Evolutionary conservation across 2,113 vertebrate species (phyloP).

Genomic region (Chascanopsetta lugubris): DNA sequence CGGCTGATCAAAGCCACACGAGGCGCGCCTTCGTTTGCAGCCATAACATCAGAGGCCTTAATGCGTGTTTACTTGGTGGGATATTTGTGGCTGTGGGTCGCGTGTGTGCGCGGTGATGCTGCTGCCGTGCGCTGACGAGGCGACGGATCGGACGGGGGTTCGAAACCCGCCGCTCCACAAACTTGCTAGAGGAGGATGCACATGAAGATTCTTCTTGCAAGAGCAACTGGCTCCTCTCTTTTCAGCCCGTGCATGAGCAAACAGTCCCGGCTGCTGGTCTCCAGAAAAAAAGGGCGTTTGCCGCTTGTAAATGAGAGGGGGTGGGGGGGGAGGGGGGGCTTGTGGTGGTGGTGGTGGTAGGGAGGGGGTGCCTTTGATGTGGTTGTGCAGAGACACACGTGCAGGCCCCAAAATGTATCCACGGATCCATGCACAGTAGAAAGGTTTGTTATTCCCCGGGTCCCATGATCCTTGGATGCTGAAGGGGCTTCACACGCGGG

Average conservation of each 20-base stretch:
- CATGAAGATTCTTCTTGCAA: constrained; percentile 67
- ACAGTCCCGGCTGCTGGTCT: constrained; percentile 33
- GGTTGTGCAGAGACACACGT: constrained; percentile 24
- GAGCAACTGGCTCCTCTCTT: constrained; percentile 89
- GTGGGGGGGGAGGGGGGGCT: too few species aligned
- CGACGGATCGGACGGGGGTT: constrained; percentile 24
- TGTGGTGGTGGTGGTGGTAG: neutral
- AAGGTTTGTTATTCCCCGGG: neutral
- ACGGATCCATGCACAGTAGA: neutral
- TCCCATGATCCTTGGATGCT: neutral
- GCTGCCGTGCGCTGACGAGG: constrained; percentile 35
- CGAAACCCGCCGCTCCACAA: constrained; percentile 75
- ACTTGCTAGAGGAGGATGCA: constrained; percentile 76
- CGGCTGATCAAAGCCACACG: constrained; percentile 34
- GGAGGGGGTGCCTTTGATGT: constrained; percentile 15
- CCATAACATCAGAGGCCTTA: neutral
- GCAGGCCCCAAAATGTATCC: constrained; percentile 38
- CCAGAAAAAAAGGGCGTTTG: constrained; percentile 45
- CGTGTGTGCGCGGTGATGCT: constrained; percentile 11
- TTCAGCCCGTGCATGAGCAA: constrained; percentile 76
- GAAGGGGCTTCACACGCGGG: too few species aligned
- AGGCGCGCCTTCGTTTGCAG: neutral
- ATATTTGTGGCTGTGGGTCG: neutral
- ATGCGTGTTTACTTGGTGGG: neutral
- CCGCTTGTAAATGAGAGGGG: constrained; percentile 21